These are phyloP conservation scores for Charina bottae DNA, from an alignment of 2,113 vertebrate species.

Conservation along the genomic window DNA sequence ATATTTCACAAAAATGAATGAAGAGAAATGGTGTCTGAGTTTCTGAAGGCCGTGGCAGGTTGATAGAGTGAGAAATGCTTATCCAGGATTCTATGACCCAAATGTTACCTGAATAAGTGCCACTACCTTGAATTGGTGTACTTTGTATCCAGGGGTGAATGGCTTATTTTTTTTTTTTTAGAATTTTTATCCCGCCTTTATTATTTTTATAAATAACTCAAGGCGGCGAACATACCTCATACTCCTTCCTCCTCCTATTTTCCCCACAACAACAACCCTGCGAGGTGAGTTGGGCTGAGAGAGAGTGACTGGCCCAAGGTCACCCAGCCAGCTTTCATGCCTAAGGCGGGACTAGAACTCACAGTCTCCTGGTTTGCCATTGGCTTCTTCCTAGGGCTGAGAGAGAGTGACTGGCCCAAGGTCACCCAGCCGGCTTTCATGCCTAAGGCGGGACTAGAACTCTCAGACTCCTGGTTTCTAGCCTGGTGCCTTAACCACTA, in stretches of 20 bases:
- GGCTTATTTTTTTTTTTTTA: too few relatives aligned
- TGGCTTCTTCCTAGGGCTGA: background rate
- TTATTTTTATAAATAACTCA: too few relatives aligned
- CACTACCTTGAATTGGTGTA: background rate
- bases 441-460: background rate
- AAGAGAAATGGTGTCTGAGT: background rate
- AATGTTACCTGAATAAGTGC: background rate
- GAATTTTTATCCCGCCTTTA: too few relatives aligned
- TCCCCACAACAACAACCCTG: too few relatives aligned
- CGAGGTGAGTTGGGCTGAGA: too few relatives aligned
- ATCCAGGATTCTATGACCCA: background rate
- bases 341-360: too few relatives aligned
- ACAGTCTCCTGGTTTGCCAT: background rate
- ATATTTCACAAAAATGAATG: background rate
- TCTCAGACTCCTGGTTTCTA: background rate
- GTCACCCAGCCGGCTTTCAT: background rate
- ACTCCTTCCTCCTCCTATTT: too few relatives aligned
- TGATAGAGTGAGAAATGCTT: background rate
- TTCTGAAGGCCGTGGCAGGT: background rate
- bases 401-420: background rate
- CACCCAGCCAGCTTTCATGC: too few relatives aligned
- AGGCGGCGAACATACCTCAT: too few relatives aligned
- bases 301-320: too few relatives aligned
- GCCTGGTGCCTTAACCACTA: background rate
- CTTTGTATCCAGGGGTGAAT: background rate